These are phyloP conservation scores for Platysternon megacephalum DNA, from an alignment of 2,113 vertebrate species.

Conservation along the genomic window DNA sequence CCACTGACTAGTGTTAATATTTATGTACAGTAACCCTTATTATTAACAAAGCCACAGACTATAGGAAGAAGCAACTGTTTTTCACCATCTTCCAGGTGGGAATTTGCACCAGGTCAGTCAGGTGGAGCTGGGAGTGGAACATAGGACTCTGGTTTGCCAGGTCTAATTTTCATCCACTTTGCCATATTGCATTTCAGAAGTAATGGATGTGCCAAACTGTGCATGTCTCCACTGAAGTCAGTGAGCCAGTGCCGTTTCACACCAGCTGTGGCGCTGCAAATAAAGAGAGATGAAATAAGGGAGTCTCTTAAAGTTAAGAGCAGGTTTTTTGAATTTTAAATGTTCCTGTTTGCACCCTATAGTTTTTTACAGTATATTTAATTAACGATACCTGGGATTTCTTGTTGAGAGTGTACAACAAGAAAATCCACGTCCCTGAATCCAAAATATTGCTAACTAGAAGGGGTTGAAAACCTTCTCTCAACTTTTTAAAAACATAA, in stretches of 20 bases:
- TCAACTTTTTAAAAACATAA: neutral
- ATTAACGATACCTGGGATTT: neutral
- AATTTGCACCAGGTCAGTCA: neutral
- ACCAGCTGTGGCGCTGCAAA: neutral
- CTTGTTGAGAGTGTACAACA: neutral
- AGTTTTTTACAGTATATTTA: neutral
- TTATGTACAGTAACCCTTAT: neutral
- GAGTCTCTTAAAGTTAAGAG: neutral
- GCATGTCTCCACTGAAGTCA: neutral
- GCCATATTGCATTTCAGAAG: neutral
- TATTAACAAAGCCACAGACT: neutral
- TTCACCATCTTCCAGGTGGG: neutral
- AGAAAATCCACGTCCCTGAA: neutral
- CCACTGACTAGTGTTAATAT: neutral
- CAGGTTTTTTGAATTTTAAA: neutral
- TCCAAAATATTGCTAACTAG: neutral
- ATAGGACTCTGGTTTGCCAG: neutral
- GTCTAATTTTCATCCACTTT: neutral
- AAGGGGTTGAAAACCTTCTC: neutral
- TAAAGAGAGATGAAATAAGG: neutral
- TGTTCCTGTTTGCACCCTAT: neutral
- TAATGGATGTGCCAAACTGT: neutral
- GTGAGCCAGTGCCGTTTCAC: neutral
- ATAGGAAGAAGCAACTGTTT: neutral
- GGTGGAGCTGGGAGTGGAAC: neutral